Conservation (phyloP, 1,140 invertebrate species). For the Dendrolimus punctatus region DNA sequence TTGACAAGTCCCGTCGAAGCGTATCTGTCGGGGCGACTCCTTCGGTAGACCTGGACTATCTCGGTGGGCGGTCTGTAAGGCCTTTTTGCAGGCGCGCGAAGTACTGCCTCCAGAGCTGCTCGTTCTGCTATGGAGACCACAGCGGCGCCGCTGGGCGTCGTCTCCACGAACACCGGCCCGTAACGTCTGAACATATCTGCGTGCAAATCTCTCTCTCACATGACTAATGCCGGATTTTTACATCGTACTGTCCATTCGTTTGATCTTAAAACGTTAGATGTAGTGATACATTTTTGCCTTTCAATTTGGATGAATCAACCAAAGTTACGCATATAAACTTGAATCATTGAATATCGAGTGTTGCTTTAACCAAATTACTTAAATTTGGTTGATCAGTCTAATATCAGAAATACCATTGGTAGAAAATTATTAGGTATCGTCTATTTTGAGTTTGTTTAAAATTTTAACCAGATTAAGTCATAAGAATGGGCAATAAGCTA, state of each 20-base stretch:
- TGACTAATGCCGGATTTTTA: slow-evolving; percentile 21
- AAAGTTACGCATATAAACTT: too few species aligned
- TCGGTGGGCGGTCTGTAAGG: slow-evolving; percentile 88
- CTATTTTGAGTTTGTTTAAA: too few species aligned
- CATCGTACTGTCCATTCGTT: background rate
- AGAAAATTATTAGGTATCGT: too few species aligned
- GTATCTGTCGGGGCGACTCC: slow-evolving; percentile 83
- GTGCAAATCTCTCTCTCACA: slow-evolving; percentile 57
- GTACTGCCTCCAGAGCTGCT: slow-evolving; percentile 84
- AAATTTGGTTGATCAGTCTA: too few species aligned
- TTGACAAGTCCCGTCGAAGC: slow-evolving; percentile 86
- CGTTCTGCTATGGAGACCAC: slow-evolving; percentile 84
- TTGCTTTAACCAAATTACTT: too few species aligned
- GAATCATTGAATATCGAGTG: too few species aligned
- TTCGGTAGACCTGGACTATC: slow-evolving; percentile 84
- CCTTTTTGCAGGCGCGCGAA: slow-evolving; percentile 79
- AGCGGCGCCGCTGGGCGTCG: slow-evolving; percentile 80
- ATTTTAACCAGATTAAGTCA: too few species aligned
- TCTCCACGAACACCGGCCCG: slow-evolving; percentile 85
- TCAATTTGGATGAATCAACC: too few species aligned
- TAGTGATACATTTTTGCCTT: too few species aligned
- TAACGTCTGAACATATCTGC: slow-evolving; percentile 80
- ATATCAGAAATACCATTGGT: too few species aligned
- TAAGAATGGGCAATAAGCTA: too few species aligned
- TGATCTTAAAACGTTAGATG: slow-evolving; percentile 2